Percentiles rank a stretch among this genome's conserved stretches.
phyloP scores from a whole-genome alignment of 2,888 invertebrate genomes.

The Drosophila gaucha region DNA sequence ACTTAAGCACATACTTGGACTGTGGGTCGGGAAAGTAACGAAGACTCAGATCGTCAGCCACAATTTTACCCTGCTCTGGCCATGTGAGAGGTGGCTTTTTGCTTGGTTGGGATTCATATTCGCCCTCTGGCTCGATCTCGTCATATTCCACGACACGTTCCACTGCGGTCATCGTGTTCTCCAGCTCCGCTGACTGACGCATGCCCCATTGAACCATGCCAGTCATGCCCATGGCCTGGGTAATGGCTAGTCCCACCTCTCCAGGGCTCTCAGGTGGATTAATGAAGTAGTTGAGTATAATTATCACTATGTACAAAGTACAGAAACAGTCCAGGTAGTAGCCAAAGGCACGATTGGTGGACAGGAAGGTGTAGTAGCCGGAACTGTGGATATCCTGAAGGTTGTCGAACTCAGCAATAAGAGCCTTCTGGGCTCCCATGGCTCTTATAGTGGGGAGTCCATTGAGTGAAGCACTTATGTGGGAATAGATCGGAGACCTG shows the following conservation, averaged over 20 bases:
- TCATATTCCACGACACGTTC: constrained; percentile 91
- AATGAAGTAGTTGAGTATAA: constrained; percentile 93
- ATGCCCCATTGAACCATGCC: constrained; percentile 92
- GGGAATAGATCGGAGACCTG: constrained; percentile 97
- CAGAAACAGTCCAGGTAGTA: constrained; percentile 96
- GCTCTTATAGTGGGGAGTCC: constrained; percentile 97
- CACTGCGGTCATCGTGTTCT: constrained; percentile 95
- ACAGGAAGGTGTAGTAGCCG: constrained; percentile 95
- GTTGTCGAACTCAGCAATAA: constrained; percentile 91
- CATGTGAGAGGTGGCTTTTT: constrained; percentile 89
- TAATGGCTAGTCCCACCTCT: constrained; percentile 91
- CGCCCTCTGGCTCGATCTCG: constrained; percentile 84
- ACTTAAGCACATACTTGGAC: constrained; percentile 90
- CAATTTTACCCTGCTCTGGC: constrained; percentile 89
- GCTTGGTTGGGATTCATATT: constrained; percentile 88
- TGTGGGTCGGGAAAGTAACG: constrained; percentile 88
- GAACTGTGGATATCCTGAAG: constrained; percentile 95
- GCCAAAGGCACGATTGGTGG: constrained; percentile 96
- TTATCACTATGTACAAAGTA: constrained; percentile 92
- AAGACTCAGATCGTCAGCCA: constrained; percentile 89
- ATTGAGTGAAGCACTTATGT: constrained; percentile 94
- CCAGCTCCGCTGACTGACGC: constrained; percentile 95
- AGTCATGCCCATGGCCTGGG: constrained; percentile 91
- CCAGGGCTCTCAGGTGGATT: constrained; percentile 88
- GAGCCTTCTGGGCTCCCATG: constrained; percentile 91